Base-by-base conservation (phyloP, 2,113 vertebrate genomes). In the Poeciliopsis retropinna region DNA sequence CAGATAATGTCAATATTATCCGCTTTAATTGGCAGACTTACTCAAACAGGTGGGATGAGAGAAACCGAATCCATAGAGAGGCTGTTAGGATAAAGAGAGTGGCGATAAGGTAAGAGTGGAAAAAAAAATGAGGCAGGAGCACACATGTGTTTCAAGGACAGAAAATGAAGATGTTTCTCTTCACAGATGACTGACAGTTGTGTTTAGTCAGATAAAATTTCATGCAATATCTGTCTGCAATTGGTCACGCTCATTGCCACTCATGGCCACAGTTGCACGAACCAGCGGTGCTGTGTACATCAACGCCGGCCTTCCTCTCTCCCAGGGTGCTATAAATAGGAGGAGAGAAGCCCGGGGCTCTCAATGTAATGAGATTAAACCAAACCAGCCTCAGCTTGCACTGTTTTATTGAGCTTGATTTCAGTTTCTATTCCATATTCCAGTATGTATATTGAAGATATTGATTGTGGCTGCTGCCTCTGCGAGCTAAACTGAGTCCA, bases 291-390 rank as follows among this genome's bases (percentile, higher is more conserved):
- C 41, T 78, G 68, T 79, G 66, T 70, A 79, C 76, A 83, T 62
- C 73, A 70, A 82, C 47, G 34, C 79, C 14, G 17, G 72, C 80
- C 79, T 78, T 81, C 74, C 82, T 87, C 88, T 75, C 76, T 85
- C 80, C 72, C 65, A 86, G 76, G 62, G 72, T 77, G 84, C 91
- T 94, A 95, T 94, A 95, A 93, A 94, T 94, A 94, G 90, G 78
- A 72, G 75, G 19, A 73, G 78, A 80, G 87, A 80, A 79, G 89
- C 92, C 89, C 73, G 60, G 51, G 87, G 93, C 91, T 86, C 79
- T 74, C 73, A 71, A 68, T 89, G 86, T 92, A 94, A 94, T 94
- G 89, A 90, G 91, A 94, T 94, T 94, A 92, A 89, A 93, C 86
- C 90, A 81, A 93, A 93, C 88, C 87, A 92, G 90, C 84, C 76